Evolutionary conservation across 2,888 invertebrate genomes (phyloP).

Genomic region (Sclerodermus sp.): DNA sequence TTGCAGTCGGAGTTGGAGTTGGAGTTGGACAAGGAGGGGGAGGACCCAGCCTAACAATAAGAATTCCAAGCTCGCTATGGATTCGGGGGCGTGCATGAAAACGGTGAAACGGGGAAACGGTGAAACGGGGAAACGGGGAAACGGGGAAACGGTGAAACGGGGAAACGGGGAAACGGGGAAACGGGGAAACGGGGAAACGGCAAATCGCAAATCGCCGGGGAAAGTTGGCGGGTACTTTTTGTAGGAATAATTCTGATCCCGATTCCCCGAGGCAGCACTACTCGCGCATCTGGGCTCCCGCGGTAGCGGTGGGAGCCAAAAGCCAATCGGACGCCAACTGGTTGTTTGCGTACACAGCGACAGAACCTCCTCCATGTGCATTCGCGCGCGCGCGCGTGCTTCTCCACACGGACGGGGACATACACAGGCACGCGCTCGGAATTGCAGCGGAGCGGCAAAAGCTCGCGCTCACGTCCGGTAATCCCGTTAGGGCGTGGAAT

Average conservation of each 20-base stretch:
- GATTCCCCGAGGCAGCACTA: constrained; percentile 19
- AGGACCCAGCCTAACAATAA: too few relatives aligned
- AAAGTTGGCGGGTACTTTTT: constrained; percentile 3
- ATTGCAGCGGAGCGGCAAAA: constrained; percentile 40
- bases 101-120: too few relatives aligned
- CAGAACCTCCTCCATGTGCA: neutral
- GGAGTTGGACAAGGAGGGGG: too few relatives aligned
- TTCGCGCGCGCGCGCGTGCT: constrained; percentile 10
- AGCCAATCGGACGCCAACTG: constrained; percentile 33
- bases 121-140: too few relatives aligned
- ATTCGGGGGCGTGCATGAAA: too few relatives aligned
- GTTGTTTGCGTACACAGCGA: neutral
- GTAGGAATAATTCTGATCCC: constrained; percentile 25
- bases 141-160: too few relatives aligned
- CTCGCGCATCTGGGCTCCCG: constrained; percentile 10
- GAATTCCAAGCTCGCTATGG: too few relatives aligned
- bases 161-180: too few relatives aligned
- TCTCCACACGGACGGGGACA: constrained; percentile 1
- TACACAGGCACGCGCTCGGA: constrained; percentile 13
- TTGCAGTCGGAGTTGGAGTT: too few relatives aligned
- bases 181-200: too few relatives aligned
- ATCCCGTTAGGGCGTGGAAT: constrained; percentile 44
- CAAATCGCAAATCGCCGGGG: neutral
- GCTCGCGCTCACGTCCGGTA: constrained; percentile 33
- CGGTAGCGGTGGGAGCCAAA: constrained; percentile 21